Percentiles rank a stretch among this genome's conserved stretches.
Evolutionary conservation across 2,888 invertebrate genomes (phyloP).

Genomic region (Pardosa pseudoannulata): DNA sequence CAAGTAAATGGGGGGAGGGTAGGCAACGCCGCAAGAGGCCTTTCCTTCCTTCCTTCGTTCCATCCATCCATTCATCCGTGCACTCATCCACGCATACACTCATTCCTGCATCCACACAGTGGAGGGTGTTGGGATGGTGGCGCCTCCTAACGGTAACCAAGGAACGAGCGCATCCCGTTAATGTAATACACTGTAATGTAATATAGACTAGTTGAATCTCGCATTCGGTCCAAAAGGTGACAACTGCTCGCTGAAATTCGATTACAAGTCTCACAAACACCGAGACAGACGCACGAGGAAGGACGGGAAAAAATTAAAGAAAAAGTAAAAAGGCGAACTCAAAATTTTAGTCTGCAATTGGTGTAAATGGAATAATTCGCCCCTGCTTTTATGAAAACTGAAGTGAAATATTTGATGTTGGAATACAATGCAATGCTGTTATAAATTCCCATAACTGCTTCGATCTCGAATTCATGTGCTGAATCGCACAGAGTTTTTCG

Average conservation of each 20-base stretch:
- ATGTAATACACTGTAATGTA: constrained; percentile 23
- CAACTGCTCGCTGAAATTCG: not conserved
- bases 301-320: too few species aligned
- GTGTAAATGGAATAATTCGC: too few species aligned
- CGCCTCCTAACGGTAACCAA: constrained; percentile 68
- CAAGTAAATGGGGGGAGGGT: constrained; percentile 28
- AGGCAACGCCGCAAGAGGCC: constrained; percentile 31
- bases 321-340: too few species aligned
- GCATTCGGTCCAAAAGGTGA: not conserved
- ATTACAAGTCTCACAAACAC: not conserved
- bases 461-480: too few species aligned
- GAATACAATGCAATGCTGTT: too few species aligned
- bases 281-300: too few species aligned
- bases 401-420: too few species aligned
- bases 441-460: too few species aligned
- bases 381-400: too few species aligned
- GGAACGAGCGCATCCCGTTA: constrained; percentile 18
- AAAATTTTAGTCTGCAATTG: too few species aligned
- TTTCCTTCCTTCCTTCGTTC: constrained; percentile 41
- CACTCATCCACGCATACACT: constrained; percentile 46
- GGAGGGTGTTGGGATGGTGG: constrained; percentile 38
- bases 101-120: constrained; percentile 19
- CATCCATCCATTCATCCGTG: constrained; percentile 38
- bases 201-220: constrained; percentile 18
- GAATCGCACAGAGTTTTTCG: too few species aligned